Percentiles rank a stretch among this genome's conserved stretches.
Evolutionary conservation across 2,113 vertebrate genomes (phyloP).

Genomic region (Orcinus orca): DNA sequence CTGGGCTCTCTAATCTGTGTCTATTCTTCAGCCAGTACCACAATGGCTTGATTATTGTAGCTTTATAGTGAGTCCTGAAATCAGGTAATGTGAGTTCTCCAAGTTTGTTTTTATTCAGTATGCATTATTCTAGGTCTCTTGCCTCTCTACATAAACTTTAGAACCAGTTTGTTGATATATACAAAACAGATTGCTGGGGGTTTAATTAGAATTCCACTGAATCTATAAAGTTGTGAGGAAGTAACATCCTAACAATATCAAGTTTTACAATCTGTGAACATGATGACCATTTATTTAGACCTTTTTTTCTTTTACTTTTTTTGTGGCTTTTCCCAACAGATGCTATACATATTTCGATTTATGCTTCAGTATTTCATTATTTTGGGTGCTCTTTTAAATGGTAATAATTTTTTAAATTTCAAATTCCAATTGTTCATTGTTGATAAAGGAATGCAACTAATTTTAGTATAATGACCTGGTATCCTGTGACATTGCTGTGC

Average conservation of each 20-base stretch:
- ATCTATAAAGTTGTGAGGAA: conserved; percentile 11
- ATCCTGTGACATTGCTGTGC: neutral
- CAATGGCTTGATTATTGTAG: neutral
- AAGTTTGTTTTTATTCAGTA: conserved; percentile 31
- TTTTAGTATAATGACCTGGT: neutral
- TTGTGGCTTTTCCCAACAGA: neutral
- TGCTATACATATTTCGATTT: neutral
- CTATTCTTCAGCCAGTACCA: conserved; percentile 9
- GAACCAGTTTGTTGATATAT: neutral
- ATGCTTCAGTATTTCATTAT: conserved; percentile 16
- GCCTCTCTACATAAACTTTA: conserved; percentile 9
- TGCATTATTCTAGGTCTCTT: neutral
- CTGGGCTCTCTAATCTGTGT: neutral
- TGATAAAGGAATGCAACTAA: neutral
- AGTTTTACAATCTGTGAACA: neutral
- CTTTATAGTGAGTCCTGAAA: neutral
- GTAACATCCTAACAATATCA: neutral
- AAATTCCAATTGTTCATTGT: neutral
- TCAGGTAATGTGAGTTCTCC: neutral
- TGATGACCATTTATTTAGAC: neutral
- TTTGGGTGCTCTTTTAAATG: neutral
- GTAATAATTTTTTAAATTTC: neutral
- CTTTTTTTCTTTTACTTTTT: conserved; percentile 27
- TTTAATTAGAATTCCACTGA: neutral
- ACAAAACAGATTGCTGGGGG: neutral